phyloP scores from a whole-genome alignment of 2,113 vertebrate species.

The Mionectes macconnelli region DNA sequence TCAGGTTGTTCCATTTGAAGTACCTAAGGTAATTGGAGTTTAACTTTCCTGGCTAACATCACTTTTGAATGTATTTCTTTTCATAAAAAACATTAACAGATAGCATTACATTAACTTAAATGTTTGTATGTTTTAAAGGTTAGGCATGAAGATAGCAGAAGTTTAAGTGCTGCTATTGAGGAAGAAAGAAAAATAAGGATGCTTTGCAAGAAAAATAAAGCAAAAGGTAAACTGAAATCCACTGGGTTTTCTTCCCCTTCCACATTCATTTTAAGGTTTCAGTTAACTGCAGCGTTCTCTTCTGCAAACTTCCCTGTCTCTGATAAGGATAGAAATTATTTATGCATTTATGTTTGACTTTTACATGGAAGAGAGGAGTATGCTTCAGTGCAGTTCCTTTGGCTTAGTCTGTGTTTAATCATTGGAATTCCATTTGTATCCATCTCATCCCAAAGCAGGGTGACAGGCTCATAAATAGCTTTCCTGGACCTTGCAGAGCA shows the following conservation, averaged over 20 bases:
- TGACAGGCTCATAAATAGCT: neutral
- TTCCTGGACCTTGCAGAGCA: neutral
- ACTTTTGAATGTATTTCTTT: neutral
- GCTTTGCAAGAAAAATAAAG: constrained; percentile 72
- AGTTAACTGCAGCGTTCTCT: neutral
- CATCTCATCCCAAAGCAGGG: neutral
- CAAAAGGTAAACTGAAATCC: constrained; percentile 72
- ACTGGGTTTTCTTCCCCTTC: neutral
- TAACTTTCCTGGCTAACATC: neutral
- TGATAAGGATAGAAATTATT: neutral
- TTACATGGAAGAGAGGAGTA: neutral
- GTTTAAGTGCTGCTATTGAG: neutral
- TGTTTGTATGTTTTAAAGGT: constrained; percentile 70
- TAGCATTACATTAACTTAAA: neutral
- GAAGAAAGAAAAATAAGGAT: constrained; percentile 36
- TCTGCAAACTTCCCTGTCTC: neutral
- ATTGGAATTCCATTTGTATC: neutral
- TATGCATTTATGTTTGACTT: neutral
- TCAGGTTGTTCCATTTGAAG: constrained; percentile 86
- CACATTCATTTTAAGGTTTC: neutral
- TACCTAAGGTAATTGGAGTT: constrained; percentile 83
- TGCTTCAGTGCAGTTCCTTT: neutral
- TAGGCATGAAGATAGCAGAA: constrained; percentile 57
- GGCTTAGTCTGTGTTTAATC: neutral
- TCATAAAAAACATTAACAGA: neutral